Conservation (phyloP, 1,140 invertebrate species). For the roundworm (Caenorhabditis elegans) region DNA sequence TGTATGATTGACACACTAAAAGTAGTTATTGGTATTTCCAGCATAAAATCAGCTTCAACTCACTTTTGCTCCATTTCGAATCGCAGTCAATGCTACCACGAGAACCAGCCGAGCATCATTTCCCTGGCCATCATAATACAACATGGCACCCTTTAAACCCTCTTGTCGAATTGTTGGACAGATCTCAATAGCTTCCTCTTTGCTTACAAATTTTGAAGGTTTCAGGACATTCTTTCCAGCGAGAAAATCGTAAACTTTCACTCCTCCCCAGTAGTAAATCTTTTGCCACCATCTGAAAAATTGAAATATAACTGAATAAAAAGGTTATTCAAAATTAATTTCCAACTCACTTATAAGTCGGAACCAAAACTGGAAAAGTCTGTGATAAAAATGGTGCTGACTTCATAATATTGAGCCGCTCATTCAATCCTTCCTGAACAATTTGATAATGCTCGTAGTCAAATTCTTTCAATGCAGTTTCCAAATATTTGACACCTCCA, state of each 20-base stretch:
- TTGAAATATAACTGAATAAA: too few relatives aligned
- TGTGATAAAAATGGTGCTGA: constrained; percentile 94
- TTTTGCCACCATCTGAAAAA: constrained; percentile 78
- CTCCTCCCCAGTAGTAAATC: constrained; percentile 96
- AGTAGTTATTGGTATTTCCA: too few relatives aligned
- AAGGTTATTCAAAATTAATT: too few relatives aligned
- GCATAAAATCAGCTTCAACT: too few relatives aligned
- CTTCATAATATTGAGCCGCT: constrained; percentile 87
- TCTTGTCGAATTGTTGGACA: constrained; percentile 94
- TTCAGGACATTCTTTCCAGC: constrained; percentile 92
- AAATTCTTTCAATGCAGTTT: constrained; percentile 92
- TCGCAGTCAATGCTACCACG: constrained; percentile 88
- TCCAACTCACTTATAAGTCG: constrained; percentile 91
- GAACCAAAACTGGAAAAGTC: constrained; percentile 95
- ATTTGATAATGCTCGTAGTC: constrained; percentile 77
- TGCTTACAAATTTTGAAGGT: constrained; percentile 90
- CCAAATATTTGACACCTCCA: constrained; percentile 80
- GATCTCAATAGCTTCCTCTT: constrained; percentile 87
- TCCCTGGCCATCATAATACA: constrained; percentile 98
- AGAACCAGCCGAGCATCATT: constrained; percentile 98
- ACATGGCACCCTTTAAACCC: constrained; percentile 88
- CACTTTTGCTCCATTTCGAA: constrained; percentile 82
- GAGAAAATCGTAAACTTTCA: constrained; percentile 96
- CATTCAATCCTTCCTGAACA: constrained; percentile 94
- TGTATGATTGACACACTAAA: constrained; percentile 77